Evolutionary conservation across 2,113 vertebrate genomes (phyloP), one percentile per base, ranked within the genome.

Genomic region (Cheilinus undulatus): DNA sequence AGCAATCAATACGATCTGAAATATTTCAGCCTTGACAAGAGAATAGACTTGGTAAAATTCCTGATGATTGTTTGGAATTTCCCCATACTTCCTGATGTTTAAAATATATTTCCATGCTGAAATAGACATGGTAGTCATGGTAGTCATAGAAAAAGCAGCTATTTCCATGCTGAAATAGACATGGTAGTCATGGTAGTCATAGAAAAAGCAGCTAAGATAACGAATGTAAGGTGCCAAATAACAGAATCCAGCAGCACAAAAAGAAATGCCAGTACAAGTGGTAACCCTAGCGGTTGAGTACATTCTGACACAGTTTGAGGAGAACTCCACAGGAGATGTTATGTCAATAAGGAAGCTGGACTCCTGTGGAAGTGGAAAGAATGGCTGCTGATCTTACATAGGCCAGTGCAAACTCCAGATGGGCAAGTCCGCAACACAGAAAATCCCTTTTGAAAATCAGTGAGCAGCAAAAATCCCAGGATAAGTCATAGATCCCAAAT

Each of bases 371-470:
- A 36, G 70, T 63, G 23, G 51, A 58, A 57, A 46, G 14, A 56
- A 63, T 23, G 2, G 57, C 17, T 0, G 1, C 20, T 27, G 34
- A 49, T 69, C 26, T 19, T 56, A 30, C 10, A 38, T 23, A 30
- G 42, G 42, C 19, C 7, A 9, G 17, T 42, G 52, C 24, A 59
- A 69, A 60, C 64, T 60, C 34, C 59, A 57, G 34, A 72, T 62
- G 50, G 45, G 11, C 2, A 34, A 64, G 26, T 82, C 48, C 26
- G 49, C 26, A 53, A 24, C 50, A 61, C 10, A 30, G 17, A 67
- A 64, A 68, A 68, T 72, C 36, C 45, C 38, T 24, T 43, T 61
- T 23, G 49, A 60, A 60, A 61, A 61, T 9, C 12, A 49, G n/a
- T 38, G 20, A 45, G 36, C 63, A 0, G 7, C 40, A 27, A n/a